Percentiles rank a stretch among this genome's conserved stretches.
These are phyloP conservation scores for Ichneumoninae sp. DNA, from an alignment of 2,888 invertebrate species.

Conservation along the genomic window DNA sequence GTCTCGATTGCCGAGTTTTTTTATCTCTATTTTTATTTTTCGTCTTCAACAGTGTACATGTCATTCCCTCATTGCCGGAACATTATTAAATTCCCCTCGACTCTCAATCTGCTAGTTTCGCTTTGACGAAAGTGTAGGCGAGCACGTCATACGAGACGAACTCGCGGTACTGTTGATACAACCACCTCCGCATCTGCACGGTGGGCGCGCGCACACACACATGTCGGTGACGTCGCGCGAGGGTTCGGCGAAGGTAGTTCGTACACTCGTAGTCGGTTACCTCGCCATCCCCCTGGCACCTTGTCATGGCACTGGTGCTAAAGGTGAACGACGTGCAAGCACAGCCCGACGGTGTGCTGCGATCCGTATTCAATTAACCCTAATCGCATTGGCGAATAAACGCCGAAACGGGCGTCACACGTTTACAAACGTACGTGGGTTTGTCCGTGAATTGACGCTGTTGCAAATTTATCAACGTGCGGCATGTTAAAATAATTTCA, in stretches of 20 bases:
- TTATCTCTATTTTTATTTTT: not conserved
- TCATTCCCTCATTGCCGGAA: not conserved
- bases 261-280: slow-evolving; percentile 11
- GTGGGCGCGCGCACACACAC: not conserved
- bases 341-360: slow-evolving; percentile 52
- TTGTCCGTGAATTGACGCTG: slow-evolving; percentile 26
- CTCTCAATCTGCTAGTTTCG: slow-evolving; percentile 51
- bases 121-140: slow-evolving; percentile 34
- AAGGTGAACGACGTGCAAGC: slow-evolving; percentile 52
- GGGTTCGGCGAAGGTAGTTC: slow-evolving; percentile 57
- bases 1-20: too few species aligned
- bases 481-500: not conserved
- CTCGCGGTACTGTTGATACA: slow-evolving; percentile 36
- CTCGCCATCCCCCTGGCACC: slow-evolving; percentile 15
- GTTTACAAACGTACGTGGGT: slow-evolving; percentile 27
- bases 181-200: slow-evolving; percentile 20
- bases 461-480: not conserved
- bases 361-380: slow-evolving; percentile 77
- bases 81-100: slow-evolving; percentile 1
- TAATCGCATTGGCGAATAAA: slow-evolving; percentile 75
- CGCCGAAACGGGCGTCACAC: slow-evolving; percentile 40
- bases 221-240: slow-evolving; percentile 37
- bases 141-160: slow-evolving; percentile 40
- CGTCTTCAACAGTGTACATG: not conserved
- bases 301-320: slow-evolving; percentile 29